Evolutionary conservation across 2,113 vertebrate species (phyloP), one percentile per base, ranked within the genome.

Genomic region (Tragelaphus scriptus): DNA sequence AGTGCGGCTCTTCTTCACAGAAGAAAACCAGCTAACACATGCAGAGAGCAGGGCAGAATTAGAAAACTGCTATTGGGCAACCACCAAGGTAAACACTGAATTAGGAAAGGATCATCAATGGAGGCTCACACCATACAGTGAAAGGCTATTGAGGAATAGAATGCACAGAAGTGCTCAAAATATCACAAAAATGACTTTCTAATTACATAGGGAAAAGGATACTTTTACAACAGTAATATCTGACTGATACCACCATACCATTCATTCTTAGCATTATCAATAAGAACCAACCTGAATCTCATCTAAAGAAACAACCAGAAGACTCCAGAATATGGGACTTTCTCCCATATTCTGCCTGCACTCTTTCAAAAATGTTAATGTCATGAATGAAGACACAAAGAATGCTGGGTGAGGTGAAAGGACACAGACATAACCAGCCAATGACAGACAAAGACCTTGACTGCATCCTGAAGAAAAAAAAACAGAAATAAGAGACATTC

Each of bases 101-200:
- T 88, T 96, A 87, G 47, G 80, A 32, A 40, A n/a, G 25, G 49
- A 82, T 47, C 47, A 81, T 36, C 65, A 81, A 11, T 21, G 16
- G 63, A 90, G 56, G 65, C 19, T 91, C 77, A 88, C 40, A 86
- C 5, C 8, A 47, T 3, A 79, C 23, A 26, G 7, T 14, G 32
- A 96, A 91, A 88, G 21, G 23, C n/a, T 92, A 9, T 2, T 77
- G 63, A 94, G 68, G 36, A 90, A 55, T 0, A 75, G 40, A 25
- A 80, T 32, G 91, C 61, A 75, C 56, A 92, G 4, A 55, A n/a
- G 19, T 21, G 71, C 79, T 95, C 97, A 91, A 96, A 95, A 61
- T 44, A 59, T 15, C 88, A 56, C 44, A 88, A 85, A 23, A 85
- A 92, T 59, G n/a, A 71, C 56, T 91, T 59, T 80, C 19, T 47